Percentiles rank a stretch among this genome's conserved stretches.
Evolutionary conservation across 2,113 vertebrate genomes (phyloP).

Genomic region (Hemichromis elongatus): DNA sequence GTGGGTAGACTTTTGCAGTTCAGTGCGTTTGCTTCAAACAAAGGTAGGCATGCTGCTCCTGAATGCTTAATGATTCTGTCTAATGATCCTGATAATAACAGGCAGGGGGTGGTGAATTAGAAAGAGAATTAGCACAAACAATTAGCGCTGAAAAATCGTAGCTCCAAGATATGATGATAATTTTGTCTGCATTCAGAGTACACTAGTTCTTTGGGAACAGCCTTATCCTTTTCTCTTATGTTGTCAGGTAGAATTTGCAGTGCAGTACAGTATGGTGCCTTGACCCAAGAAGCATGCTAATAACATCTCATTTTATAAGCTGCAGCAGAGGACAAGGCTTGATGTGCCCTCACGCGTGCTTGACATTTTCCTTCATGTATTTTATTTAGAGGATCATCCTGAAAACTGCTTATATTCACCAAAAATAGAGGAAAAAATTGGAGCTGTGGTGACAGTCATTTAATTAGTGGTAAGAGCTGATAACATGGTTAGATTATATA

Average conservation of each 20-base stretch:
- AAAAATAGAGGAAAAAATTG: not conserved
- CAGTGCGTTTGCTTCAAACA: not conserved
- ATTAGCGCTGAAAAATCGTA: conserved; percentile 28
- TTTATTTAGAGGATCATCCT: not conserved
- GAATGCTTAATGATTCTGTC: conserved; percentile 22
- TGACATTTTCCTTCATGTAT: not conserved
- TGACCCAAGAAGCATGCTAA: not conserved
- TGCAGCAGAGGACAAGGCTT: not conserved
- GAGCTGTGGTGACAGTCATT: not conserved
- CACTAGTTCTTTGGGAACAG: not conserved
- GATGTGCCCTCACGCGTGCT: not conserved
- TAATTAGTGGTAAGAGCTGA: not conserved
- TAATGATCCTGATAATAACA: conserved; percentile 43
- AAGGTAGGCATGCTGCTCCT: not conserved
- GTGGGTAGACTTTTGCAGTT: not conserved
- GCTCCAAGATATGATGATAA: not conserved
- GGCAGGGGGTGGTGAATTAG: conserved; percentile 14
- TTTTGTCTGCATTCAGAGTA: not conserved
- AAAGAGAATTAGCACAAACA: conserved; percentile 31
- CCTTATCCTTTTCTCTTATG: not conserved
- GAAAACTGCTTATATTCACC: not conserved
- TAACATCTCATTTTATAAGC: not conserved
- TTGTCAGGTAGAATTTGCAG: not conserved
- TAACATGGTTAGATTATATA: not conserved
- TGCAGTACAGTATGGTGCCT: not conserved